Base-by-base conservation (phyloP, 2,888 invertebrate genomes). In the Nasonovia ribisnigri region DNA sequence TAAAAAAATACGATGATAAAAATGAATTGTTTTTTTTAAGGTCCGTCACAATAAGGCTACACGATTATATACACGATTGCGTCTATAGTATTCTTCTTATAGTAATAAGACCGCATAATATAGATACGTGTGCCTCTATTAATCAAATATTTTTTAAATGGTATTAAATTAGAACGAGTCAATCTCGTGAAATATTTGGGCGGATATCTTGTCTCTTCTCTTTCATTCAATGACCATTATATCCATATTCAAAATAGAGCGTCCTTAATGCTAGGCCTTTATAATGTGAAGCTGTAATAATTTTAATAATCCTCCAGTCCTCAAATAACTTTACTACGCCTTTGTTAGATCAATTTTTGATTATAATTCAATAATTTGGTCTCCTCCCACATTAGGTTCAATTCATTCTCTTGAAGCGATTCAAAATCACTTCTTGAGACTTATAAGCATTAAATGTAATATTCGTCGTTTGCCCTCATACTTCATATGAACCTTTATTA, bases 281-380 rank as follows among this genome's bases (percentile, higher is more conserved):
- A n/a, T 77, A 77, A 77, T 77, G 46, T 29, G 46, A 29, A 29
- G 46, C 3, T 86, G 86, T 46, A 26, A 46, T 46, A 86, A 86
- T 86, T 46, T 86, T 86, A 13, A 86, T 43, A 86, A 86, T 86
- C 86, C 57, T 26, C 6, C 20, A 8, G 57, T 6, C 8, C 8
- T 57, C 24, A 57, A 26, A 6, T 57, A 6, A 26, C 46, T 46
- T 46, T 86, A 26, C 29, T 86, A 8, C 46, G 84, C 26, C 10
- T 86, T 86, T 46, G 46, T 86, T 46, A 46, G 26, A n/a, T 86
- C 26, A 46, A 46, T 46, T 46, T 48, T 88, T n/a, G 88, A 88
- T 88, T 88, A 51, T 36, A 88, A 36, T 51, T 88, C 88, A 8
- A 88, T 88, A 88, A 88, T 88, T 36, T 88, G 88, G 20, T 51